Percentiles rank a stretch among this genome's conserved stretches.
phyloP scores from a whole-genome alignment of 2,797 vertebrate genomes.

The Manis pentadactyla region DNA sequence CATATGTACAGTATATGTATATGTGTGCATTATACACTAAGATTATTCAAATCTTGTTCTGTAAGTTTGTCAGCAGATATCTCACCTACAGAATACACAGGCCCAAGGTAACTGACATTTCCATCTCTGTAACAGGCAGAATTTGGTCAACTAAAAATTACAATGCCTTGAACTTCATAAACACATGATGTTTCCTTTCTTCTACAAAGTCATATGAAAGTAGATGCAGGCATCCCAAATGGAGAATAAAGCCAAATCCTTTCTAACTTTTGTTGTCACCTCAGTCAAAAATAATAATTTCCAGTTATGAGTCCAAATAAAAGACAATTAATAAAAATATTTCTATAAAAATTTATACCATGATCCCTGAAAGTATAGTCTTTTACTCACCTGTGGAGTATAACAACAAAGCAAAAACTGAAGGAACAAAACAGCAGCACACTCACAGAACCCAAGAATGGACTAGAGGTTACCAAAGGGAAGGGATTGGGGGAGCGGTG shows the following conservation, averaged over 20 bases:
- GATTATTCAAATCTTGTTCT: neutral
- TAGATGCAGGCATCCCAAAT: constrained; percentile 69
- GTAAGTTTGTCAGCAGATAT: neutral
- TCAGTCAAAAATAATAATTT: constrained; percentile 82
- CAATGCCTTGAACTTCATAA: constrained; percentile 78
- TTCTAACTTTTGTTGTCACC: constrained; percentile 80
- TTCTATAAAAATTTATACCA: constrained; percentile 65
- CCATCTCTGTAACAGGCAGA: constrained; percentile 65
- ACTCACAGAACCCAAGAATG: too few relatives aligned
- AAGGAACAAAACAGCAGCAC: too few relatives aligned
- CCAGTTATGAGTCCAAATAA: constrained; percentile 66
- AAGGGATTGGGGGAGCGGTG: too few relatives aligned
- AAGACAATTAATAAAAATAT: constrained; percentile 78
- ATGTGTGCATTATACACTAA: neutral
- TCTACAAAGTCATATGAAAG: constrained; percentile 77
- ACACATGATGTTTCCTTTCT: constrained; percentile 76
- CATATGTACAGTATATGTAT: too few relatives aligned
- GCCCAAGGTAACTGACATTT: constrained; percentile 54
- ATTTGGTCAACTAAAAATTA: constrained; percentile 67
- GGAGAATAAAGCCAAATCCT: constrained; percentile 81
- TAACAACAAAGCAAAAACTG: too few relatives aligned
- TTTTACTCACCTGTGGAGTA: too few relatives aligned
- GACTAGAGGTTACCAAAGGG: too few relatives aligned
- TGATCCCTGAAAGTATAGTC: neutral
- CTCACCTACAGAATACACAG: constrained; percentile 58